Base-by-base conservation (phyloP, 2,888 invertebrate genomes). In the Conops quadrifasciatus region DNA sequence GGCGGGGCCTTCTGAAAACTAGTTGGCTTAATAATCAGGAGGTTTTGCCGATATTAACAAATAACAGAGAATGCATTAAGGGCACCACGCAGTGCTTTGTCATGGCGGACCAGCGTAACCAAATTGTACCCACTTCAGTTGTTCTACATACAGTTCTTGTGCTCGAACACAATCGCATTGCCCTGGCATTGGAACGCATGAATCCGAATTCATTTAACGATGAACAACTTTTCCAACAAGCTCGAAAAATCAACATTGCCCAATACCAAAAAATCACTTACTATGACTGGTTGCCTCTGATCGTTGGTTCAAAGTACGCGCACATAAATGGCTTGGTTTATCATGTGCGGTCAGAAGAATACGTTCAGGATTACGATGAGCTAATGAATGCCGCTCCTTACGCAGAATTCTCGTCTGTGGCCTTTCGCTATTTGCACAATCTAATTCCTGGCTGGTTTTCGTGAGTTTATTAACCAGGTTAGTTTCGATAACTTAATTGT, bases 61-160 rank as follows among this genome's bases (percentile, higher is more conserved):
- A 93, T 80, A 71, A 72, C 53, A 64, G 58, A 5, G 74, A 77
- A 21, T 88, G 51, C 85, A 88, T 77, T 84, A 88, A 58, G 85
- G 88, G n/a, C 87, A 88, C 76, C n/a, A 66, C 91, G 80, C 88
- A 91, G 43, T 94, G 94, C 81, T 94, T 93, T 82, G 82, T 88
- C 70, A 87, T 92, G 73, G 93, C 93, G 2, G 87, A 87, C 72
- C 75, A 62, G 4, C 80, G 87, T 1, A 82, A 84, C 67, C 84
- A 84, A 60, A 84, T 86, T 64, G 83, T 82, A 53, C 83, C 86
- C 0, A 84, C 82, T 9, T 76, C 87, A 21, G 80, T 84, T 2
- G 79, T 86, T 1, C 67, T 87, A 19, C 88, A 88, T 11, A 87
- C 86, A 0, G 75, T 88, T 49, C 76, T 87, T 58, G 73, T 87